phyloP scores from a whole-genome alignment of 2,888 invertebrate species.

The Lasioglossum villosulum region DNA sequence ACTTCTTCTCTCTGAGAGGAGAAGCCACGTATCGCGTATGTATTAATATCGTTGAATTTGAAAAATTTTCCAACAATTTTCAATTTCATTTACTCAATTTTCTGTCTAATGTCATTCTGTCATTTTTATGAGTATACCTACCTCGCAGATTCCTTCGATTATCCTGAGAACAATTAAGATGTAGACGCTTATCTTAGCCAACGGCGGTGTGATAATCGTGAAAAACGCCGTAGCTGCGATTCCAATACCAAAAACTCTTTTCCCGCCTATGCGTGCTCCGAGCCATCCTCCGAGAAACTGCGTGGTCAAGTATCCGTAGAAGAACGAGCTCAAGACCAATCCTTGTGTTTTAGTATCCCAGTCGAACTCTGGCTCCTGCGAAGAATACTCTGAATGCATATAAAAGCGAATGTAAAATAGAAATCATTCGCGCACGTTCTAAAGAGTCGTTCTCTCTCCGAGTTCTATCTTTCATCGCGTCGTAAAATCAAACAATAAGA shows the following conservation, averaged over 20 bases:
- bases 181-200: conserved; percentile 90
- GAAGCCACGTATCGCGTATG: too few relatives aligned
- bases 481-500: neutral
- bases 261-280: conserved; percentile 93
- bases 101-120: too few relatives aligned
- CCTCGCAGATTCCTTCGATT: conserved; percentile 93
- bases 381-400: conserved; percentile 20
- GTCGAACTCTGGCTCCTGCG: conserved; percentile 87
- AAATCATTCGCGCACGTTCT: neutral
- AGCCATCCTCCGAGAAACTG: conserved; percentile 94
- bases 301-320: conserved; percentile 94
- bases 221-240: conserved; percentile 92
- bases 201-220: conserved; percentile 92
- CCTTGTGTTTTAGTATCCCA: conserved; percentile 93
- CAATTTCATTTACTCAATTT: too few relatives aligned
- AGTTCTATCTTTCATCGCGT: neutral
- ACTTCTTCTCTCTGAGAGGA: too few relatives aligned
- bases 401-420: neutral
- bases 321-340: conserved; percentile 93
- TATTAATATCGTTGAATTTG: too few relatives aligned
- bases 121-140: too few relatives aligned
- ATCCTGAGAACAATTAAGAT: conserved; percentile 90
- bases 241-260: conserved; percentile 92
- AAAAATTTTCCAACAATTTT: too few relatives aligned
- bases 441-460: neutral